Base-by-base conservation (phyloP, 2,888 invertebrate genomes). In the Dolomedes plantarius region DNA sequence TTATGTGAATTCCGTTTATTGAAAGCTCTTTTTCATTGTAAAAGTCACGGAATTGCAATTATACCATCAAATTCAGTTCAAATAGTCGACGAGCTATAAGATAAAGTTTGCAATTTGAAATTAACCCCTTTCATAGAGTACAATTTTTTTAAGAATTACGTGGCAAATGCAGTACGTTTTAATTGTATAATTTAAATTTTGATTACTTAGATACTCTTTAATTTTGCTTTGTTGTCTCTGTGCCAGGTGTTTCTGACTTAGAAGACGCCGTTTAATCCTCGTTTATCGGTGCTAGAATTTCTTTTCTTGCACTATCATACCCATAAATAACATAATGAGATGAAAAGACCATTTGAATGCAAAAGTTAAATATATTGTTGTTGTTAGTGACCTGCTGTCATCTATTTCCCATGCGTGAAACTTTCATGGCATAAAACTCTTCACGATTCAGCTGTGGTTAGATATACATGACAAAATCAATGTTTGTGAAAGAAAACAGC, bases 161-260 rank as follows among this genome's bases (percentile, higher is more conserved):
- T 78, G 77, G 62, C 56, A 78, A 23, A 69, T 62, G 69, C 56
- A 16, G 28, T 67, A 28, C 50, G 65, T 73, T 73, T 56, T 56
- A n/a, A 56, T 46, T 32, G 31, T 73, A 73, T 31, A 56, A 31
- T 73, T 56, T 31, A 6, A 31, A 31, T 56, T 73, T 73, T 56
- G 28, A 19, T 29, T 39, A 32, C 28, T 50, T n/a, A n/a, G n/a
- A n/a, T n/a, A n/a, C n/a, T n/a, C n/a, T 29, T 32, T 73, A 73
- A 31, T 73, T 67, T 29, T n/a, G 67, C 31, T 67, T 67, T 67
- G 31, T 67, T 67, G 29, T 31, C 13, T n/a, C 28, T 31, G 67
- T n/a, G n/a, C n/a, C 31, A 67, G 31, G 31, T 67, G 31, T 67
- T 29, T 28, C 31, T 28, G 16, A 67, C 19, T 29, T 19, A 2